These are phyloP conservation scores for Sinocyclocheilus grahami DNA, from an alignment of 2,113 vertebrate species.

Conservation along the genomic window DNA sequence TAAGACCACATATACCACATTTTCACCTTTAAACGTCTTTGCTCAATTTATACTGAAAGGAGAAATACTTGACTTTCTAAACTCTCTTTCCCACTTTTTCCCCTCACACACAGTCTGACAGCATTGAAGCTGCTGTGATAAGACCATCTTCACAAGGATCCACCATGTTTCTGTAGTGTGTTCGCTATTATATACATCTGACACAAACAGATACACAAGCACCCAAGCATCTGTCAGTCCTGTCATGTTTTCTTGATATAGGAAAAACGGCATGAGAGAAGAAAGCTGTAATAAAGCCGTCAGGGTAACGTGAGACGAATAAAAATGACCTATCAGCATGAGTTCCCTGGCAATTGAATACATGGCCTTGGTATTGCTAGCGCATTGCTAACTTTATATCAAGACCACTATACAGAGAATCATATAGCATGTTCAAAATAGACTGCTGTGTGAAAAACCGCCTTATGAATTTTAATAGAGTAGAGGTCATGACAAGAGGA, in stretches of 20 bases:
- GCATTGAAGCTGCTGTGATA: not conserved
- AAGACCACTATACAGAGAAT: not conserved
- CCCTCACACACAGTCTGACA: not conserved
- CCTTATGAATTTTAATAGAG: not conserved
- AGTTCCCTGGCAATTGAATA: not conserved
- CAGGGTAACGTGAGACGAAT: not conserved
- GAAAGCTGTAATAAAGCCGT: not conserved
- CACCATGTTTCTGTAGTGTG: not conserved
- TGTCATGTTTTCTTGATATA: not conserved
- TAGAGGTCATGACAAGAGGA: not conserved
- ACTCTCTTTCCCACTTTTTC: not conserved
- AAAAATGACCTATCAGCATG: not conserved
- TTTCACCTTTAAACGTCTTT: not conserved
- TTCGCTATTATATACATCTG: not conserved
- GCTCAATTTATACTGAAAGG: not conserved
- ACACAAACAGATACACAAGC: not conserved
- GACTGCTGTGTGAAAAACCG: not conserved
- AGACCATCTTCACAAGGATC: not conserved
- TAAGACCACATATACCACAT: not conserved
- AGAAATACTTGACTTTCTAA: not conserved
- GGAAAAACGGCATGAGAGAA: not conserved
- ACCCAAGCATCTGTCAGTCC: not conserved
- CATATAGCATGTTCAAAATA: not conserved
- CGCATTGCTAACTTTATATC: not conserved
- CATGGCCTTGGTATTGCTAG: not conserved